A percentile compares a stretch with the other conserved stretches of the same genome.
These are phyloP conservation scores for Phania funesta DNA, from an alignment of 2,888 invertebrate species.

Conservation along the genomic window DNA sequence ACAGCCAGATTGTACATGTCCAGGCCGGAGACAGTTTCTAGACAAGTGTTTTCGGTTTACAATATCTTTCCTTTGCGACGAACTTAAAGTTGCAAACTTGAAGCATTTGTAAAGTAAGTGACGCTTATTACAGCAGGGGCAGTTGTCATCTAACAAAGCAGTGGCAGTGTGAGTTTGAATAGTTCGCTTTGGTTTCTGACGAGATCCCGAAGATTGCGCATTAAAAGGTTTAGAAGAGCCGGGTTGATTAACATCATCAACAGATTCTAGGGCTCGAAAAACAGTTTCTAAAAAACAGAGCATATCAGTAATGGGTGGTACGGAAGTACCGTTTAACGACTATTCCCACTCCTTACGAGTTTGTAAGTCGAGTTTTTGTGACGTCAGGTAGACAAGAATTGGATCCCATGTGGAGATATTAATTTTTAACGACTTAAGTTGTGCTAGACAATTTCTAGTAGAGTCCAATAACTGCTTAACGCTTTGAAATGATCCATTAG, in stretches of 20 bases:
- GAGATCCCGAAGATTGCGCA: background rate
- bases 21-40: slow-evolving; percentile 41
- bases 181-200: background rate
- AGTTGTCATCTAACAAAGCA: background rate
- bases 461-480: slow-evolving; percentile 24
- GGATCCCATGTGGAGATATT: slow-evolving; percentile 8
- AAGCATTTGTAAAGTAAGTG: slow-evolving; percentile 43
- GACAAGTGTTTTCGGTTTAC: slow-evolving; percentile 9
- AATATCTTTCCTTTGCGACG: slow-evolving; percentile 27
- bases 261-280: background rate
- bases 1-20: slow-evolving; percentile 40
- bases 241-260: background rate
- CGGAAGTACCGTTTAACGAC: background rate
- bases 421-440: background rate
- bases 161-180: background rate
- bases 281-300: background rate
- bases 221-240: background rate
- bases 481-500: background rate
- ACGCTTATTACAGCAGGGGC: slow-evolving; percentile 1
- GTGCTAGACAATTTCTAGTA: background rate
- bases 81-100: slow-evolving; percentile 19
- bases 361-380: background rate
- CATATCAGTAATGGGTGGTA: background rate
- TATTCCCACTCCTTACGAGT: slow-evolving; percentile 13
- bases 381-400: slow-evolving; percentile 10